Conservation (phyloP, 2,797 vertebrate species). For the Anniella stebbinsi region DNA sequence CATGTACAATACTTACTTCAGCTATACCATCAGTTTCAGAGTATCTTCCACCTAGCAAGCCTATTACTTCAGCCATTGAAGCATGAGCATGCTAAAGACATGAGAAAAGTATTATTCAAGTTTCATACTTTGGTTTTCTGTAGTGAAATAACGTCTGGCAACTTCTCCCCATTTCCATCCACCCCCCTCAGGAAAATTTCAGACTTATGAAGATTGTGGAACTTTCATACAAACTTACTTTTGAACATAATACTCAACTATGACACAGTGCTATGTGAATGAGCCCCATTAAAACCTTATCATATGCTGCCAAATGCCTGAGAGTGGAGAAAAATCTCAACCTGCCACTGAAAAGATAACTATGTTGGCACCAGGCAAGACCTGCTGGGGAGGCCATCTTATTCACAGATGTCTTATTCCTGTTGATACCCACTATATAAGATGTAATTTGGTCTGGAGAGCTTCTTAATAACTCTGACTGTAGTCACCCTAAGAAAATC, state of each 20-base stretch:
- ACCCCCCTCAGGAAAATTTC: not conserved
- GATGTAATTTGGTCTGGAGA: no score
- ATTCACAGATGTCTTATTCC: no score
- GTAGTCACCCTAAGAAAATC: no score
- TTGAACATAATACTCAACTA: not conserved
- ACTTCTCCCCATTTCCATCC: not conserved
- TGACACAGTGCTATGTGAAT: not conserved
- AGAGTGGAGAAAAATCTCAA: no score
- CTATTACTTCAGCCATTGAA: constrained; percentile 95
- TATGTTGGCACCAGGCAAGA: no score
- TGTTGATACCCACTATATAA: no score
- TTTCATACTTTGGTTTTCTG: not conserved
- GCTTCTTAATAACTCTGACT: no score
- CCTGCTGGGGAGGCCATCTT: no score
- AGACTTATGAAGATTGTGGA: not conserved
- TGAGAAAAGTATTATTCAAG: constrained; percentile 31
- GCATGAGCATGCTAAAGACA: constrained; percentile 92
- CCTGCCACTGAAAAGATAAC: no score
- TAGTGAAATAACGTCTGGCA: rapidly evolving
- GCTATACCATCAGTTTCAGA: constrained; percentile 84
- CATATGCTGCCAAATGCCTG: no score
- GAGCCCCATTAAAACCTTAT: not conserved
- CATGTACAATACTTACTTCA: constrained; percentile 82
- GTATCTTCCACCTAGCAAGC: constrained; percentile 93
- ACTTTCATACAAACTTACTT: not conserved